phyloP scores from a whole-genome alignment of 2,113 vertebrate genomes.

The Coptodon rendalli region DNA sequence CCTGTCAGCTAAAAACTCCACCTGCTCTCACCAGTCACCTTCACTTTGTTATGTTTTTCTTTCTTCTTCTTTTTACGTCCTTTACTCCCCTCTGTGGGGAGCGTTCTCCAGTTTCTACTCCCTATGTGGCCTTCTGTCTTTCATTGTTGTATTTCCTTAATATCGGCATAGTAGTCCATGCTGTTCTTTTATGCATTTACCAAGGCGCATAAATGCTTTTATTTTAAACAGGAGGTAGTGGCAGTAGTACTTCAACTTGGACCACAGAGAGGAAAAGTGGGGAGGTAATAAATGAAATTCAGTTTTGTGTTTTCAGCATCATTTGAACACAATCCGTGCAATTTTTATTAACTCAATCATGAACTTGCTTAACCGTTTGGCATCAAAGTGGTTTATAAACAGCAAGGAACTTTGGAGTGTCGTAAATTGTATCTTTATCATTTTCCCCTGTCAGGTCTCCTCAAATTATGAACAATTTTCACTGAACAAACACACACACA shows the following conservation, averaged over 20 bases:
- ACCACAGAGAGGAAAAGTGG: background rate
- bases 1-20: background rate
- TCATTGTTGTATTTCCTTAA: background rate
- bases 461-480: background rate
- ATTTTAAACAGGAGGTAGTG: background rate
- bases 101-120: background rate
- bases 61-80: background rate
- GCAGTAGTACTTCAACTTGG: background rate
- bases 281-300: background rate
- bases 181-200: background rate
- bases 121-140: background rate
- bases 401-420: background rate
- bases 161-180: background rate
- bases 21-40: conserved; percentile 32
- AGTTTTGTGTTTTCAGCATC: background rate
- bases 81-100: background rate
- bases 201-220: background rate
- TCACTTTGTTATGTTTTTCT: conserved; percentile 13
- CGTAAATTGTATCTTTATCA: background rate
- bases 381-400: conserved; percentile 30
- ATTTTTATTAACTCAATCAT: conserved; percentile 23
- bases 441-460: background rate
- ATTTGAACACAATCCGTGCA: background rate
- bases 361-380: conserved; percentile 34
- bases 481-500: background rate